A percentile compares a stretch with the other conserved stretches of the same genome.
Conservation (phyloP, 35 echinoderm and acorn worm genomes). For the Diadema setosum region DNA sequence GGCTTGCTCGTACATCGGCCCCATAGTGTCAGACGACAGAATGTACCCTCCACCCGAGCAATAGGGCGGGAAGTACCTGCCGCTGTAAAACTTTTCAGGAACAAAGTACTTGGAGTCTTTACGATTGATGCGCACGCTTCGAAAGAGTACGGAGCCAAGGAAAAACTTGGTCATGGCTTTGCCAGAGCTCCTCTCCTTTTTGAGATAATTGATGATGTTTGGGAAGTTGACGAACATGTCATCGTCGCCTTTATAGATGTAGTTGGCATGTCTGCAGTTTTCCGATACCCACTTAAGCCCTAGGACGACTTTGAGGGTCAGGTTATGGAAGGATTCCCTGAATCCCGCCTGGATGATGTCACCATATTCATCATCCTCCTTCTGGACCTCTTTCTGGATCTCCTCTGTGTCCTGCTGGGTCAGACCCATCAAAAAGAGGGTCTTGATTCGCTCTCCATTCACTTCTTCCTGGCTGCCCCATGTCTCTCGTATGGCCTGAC, state of each 20-base stretch:
- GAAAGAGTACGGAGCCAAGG: conserved; percentile 50
- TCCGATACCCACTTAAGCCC: conserved; percentile 78
- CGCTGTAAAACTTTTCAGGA: conserved; percentile 60
- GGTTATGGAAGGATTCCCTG: conserved; percentile 72
- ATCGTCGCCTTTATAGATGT: conserved; percentile 95
- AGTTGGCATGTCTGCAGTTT: conserved; percentile 70
- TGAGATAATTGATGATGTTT: conserved; percentile 62
- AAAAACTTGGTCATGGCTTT: conserved; percentile 47
- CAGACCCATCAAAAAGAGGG: conserved; percentile 83
- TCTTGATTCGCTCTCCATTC: conserved; percentile 19
- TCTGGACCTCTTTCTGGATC: conserved; percentile 61
- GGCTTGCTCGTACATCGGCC: conserved; percentile 66
- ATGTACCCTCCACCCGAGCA: conserved; percentile 91
- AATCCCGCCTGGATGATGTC: conserved; percentile 90
- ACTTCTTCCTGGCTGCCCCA: conserved; percentile 58
- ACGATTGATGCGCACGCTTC: conserved; percentile 48
- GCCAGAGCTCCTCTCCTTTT: conserved; percentile 20
- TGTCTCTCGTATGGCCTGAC: conserved; percentile 74
- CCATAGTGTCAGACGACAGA: conserved; percentile 76
- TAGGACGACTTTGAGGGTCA: conserved; percentile 81
- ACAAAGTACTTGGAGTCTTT: conserved; percentile 82
- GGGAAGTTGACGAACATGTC: conserved; percentile 95
- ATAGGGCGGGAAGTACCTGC: conserved; percentile 89
- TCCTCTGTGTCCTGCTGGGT: conserved; percentile 67
- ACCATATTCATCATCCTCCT: conserved; percentile 73